Percentiles rank a stretch among this genome's conserved stretches.
Evolutionary conservation across 2,797 vertebrate species (phyloP).

Genomic region (Sebastiscus albofasciatus): DNA sequence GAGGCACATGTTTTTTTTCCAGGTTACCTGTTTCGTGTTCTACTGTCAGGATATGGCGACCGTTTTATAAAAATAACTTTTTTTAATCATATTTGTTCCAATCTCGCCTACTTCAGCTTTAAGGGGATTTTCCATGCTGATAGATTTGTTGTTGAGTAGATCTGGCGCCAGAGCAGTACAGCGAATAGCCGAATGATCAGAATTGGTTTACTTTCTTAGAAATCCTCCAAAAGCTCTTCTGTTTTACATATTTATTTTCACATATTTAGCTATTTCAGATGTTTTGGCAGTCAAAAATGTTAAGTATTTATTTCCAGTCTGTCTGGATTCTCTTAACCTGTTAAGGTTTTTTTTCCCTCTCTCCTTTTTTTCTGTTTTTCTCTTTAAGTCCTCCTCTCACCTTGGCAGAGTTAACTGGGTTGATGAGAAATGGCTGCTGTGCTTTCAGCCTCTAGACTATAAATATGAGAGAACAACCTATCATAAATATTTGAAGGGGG

Average conservation of each 20-base stretch:
- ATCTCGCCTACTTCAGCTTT: too few relatives aligned
- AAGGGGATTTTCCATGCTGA: not conserved
- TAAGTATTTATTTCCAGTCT: not conserved
- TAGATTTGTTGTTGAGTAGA: not conserved
- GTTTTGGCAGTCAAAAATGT: not conserved
- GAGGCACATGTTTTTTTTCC: too few relatives aligned
- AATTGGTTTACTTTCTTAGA: not conserved
- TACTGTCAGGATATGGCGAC: too few relatives aligned
- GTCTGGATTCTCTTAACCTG: not conserved
- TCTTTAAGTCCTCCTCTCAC: not conserved
- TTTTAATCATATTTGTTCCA: too few relatives aligned
- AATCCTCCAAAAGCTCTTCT: not conserved
- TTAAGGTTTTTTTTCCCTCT: not conserved
- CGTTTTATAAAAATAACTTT: too few relatives aligned
- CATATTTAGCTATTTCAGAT: not conserved
- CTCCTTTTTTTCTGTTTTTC: not conserved
- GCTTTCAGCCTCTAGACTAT: slow-evolving; percentile 34
- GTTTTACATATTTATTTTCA: not conserved
- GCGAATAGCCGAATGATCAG: not conserved
- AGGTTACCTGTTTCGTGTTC: too few relatives aligned
- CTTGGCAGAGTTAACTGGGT: slow-evolving; percentile 18
- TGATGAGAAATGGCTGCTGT: slow-evolving; percentile 40
- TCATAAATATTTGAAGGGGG: slow-evolving; percentile 67
- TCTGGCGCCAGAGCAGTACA: not conserved
- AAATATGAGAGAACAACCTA: slow-evolving; percentile 50